Evolutionary conservation across 2,888 invertebrate species (phyloP).

Genomic region (Stenodera caucasica): DNA sequence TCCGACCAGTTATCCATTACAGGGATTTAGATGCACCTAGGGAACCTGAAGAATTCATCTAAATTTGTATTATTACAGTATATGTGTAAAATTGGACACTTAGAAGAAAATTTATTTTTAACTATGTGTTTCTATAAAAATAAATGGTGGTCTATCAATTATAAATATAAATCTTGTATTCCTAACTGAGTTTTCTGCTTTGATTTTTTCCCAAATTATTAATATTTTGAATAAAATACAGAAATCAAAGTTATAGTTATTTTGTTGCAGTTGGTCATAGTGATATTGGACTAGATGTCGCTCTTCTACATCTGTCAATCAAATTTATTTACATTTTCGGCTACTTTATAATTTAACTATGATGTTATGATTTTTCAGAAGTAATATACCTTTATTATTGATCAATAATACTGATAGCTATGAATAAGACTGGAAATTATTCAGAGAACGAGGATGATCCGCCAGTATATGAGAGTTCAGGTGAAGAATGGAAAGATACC

Average conservation of each 20-base stretch:
- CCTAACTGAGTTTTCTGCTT: no score
- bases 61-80: conserved; percentile 44
- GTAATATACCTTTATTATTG: background rate
- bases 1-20: conserved; percentile 89
- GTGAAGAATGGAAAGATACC: conserved; percentile 48
- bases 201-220: no score
- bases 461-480: conserved; percentile 50
- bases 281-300: no score
- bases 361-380: background rate
- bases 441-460: conserved; percentile 54
- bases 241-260: no score
- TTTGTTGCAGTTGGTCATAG: no score
- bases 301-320: no score
- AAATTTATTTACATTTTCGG: background rate
- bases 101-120: background rate
- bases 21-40: conserved; percentile 91
- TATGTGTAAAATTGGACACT: background rate
- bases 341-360: background rate
- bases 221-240: no score
- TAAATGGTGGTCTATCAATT: background rate
- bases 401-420: background rate
- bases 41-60: conserved; percentile 85
- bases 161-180: background rate
- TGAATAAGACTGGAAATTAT: conserved; percentile 29
- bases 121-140: conserved; percentile 5